Evolutionary conservation across 1,140 invertebrate species (phyloP), one percentile per base, ranked within the genome.

Genomic region (Zeugodacus cucurbitae): DNA sequence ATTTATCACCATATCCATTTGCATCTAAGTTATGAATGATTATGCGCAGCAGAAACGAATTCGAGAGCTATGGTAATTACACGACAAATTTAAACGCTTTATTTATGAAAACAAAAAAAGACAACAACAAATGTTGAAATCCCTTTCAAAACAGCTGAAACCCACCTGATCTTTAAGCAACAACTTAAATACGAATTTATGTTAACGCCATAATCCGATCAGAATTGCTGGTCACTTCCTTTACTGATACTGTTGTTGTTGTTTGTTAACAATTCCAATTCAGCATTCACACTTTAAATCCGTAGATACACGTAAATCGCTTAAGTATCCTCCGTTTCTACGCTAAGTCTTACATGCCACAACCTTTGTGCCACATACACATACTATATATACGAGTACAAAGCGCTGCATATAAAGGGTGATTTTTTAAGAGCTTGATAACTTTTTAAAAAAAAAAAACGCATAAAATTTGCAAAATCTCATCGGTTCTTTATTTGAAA

Each of bases 241-340:
- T 48, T 82, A 7, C 67, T 74, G 29, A 3, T 26, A 14, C 58
- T 59, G 8, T 8, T 62, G n/a, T 62, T 74, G 34, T 37, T 41
- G 34, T 82, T 44, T 29, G 32, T 7, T 48, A 14, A 22, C 22
- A 82, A 20, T 82, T 82, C 74, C 17, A 26, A 82, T 48, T 82
- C 22, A 82, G n/a, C 74, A 82, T 82, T 82, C 74, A 82, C 74
- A 82, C 74, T 82, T 82, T 82, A 82, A 54, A 48, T 82, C 74
- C 74, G 37, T 29, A 82, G 74, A 82, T 44, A n/a, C 67, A 82
- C 2, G 41, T 48, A 82, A 82, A 82, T 82, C 22, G 74, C 26
- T 82, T 54, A 54, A 54, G 48, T 54, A 54, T 54, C 20, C 48
- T 54, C 20, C 5, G 11, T 44, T 34, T 74, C 44, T n/a, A 22